Percentiles rank a stretch among this genome's conserved stretches.
These are phyloP conservation scores for Liparis tanakae DNA, from an alignment of 2,797 vertebrate genomes.

Conservation along the genomic window DNA sequence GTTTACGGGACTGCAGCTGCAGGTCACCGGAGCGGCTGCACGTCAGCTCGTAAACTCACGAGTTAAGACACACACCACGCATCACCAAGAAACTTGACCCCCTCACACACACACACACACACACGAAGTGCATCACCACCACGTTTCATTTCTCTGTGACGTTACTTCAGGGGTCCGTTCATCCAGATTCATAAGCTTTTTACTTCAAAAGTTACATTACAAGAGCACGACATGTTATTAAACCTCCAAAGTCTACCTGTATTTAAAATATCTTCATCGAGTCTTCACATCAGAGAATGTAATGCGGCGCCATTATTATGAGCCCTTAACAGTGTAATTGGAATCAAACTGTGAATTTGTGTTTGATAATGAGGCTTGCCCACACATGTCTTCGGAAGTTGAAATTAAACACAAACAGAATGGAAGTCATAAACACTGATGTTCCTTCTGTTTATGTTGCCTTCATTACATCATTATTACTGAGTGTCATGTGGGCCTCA, in stretches of 20 bases:
- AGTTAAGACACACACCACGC: conserved; percentile 22
- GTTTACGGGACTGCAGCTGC: conserved; percentile 77
- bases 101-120: neutral
- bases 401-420: neutral
- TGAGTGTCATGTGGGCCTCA: neutral
- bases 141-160: neutral
- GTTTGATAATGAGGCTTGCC: neutral
- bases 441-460: neutral
- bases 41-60: conserved; percentile 35
- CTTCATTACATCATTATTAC: neutral
- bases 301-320: neutral
- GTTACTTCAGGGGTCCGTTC: neutral
- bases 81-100: neutral
- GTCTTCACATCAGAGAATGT: neutral
- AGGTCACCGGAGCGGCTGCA: conserved; percentile 9
- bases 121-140: conserved; percentile 1
- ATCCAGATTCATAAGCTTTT: neutral
- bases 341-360: neutral
- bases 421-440: neutral
- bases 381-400: neutral
- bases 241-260: neutral
- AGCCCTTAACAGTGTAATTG: neutral
- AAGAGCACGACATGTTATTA: neutral
- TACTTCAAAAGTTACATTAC: neutral
- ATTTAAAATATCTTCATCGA: neutral